phyloP scores from a whole-genome alignment of 2,888 invertebrate genomes.

The Caenorhabditis sp. region DNA sequence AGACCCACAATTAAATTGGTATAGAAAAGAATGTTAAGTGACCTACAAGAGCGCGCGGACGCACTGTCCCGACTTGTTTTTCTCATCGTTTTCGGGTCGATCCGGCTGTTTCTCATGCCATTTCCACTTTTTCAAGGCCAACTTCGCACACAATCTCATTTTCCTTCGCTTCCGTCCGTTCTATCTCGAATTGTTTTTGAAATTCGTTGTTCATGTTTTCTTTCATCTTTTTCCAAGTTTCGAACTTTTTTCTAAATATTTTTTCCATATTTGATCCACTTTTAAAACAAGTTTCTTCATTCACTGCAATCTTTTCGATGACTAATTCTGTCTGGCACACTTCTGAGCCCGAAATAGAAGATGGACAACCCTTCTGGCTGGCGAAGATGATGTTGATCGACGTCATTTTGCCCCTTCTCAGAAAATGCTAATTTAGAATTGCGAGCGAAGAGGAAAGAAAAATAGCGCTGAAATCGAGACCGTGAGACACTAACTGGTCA shows the following conservation, averaged over 20 bases:
- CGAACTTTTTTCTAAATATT: too few species aligned
- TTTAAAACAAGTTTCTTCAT: too few species aligned
- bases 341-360: neutral
- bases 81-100: conserved; percentile 12
- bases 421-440: neutral
- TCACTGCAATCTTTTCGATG: too few species aligned
- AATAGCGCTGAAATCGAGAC: neutral
- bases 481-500: neutral
- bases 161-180: neutral
- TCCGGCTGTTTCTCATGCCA: conserved; percentile 30
- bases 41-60: conserved; percentile 16
- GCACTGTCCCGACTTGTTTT: conserved; percentile 6
- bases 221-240: too few species aligned
- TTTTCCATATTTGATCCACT: too few species aligned
- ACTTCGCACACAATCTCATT: conserved; percentile 17
- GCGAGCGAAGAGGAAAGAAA: neutral
- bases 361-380: neutral
- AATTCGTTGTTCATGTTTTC: too few species aligned
- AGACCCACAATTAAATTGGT: conserved; percentile 6
- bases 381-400: neutral
- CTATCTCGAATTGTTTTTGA: too few species aligned
- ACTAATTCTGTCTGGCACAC: too few species aligned
- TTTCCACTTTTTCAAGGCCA: conserved; percentile 30
- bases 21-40: conserved; percentile 14
- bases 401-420: neutral